Base-by-base conservation (phyloP, 2,113 vertebrate genomes). In the Melanostigma gelatinosum region DNA sequence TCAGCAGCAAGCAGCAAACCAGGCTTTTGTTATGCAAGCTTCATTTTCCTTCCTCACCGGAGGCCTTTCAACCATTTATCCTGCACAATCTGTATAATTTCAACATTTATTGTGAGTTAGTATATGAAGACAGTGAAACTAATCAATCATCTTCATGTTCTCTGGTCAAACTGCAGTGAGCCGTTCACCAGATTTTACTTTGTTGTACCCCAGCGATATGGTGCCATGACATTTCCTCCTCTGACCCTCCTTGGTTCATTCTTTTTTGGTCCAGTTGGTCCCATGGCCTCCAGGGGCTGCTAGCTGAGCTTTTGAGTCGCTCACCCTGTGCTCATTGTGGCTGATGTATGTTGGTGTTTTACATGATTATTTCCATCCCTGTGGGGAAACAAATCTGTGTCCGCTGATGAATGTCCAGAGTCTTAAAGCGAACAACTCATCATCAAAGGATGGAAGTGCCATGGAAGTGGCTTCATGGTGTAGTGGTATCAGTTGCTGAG, bases 401-500 rank as follows among this genome's bases (percentile, higher is more conserved):
- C n/a, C 6, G 3, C 34, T 66, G 29, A 72, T 81, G 38, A 75
- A 70, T 50, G 65, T 61, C 70, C 16, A 16, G 42, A 42, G 20
- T 73, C 70, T 75, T 79, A 54, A 77, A 75, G 71, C 40, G 1
- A 58, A 65, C 81, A 74, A 79, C 75, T 84, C 2, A 12, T 85
- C 55, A 69, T 82, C 34, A 85, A 66, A 86, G 73, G 81, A 69
- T 84, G 46, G 87, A 79, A 46, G 79, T 76, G 57, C 55, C 40
- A 64, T 89, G 86, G 82, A 91, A 91, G 89, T 89, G 89, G 72
- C 83, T 82, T 77, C 64, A 70, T 52, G 70, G 42, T 83, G 78
- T 87, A 68, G 75, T 64, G 80, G 77, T 77, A 82, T 86, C 76
- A 85, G 80, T 82, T 86, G 85, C 86, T 88, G 83, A 89, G 86